phyloP scores from a whole-genome alignment of 2,797 vertebrate species.

The Dipus sagitta region DNA sequence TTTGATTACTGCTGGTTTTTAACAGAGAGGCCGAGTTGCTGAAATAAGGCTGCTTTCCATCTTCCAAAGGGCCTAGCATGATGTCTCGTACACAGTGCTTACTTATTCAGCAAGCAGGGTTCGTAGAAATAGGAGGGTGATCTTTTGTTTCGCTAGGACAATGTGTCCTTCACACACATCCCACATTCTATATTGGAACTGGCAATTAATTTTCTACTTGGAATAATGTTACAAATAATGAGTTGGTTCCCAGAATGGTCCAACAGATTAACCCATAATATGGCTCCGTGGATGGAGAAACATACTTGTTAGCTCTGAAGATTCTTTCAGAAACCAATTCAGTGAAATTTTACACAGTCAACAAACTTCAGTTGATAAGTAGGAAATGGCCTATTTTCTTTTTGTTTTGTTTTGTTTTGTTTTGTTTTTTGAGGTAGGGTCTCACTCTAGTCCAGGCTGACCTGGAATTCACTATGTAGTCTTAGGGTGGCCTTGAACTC shows the following conservation, averaged over 20 bases:
- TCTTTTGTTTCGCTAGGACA: conserved; percentile 45
- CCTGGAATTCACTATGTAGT: no score
- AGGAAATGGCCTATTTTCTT: not conserved
- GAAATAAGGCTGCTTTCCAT: not conserved
- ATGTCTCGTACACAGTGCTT: not conserved
- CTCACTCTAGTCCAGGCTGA: no score
- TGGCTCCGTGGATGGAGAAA: not conserved
- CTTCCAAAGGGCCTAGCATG: not conserved
- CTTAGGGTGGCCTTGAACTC: no score
- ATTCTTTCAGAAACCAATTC: not conserved
- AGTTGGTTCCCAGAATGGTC: conserved; percentile 32
- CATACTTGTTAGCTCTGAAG: not conserved
- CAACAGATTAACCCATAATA: not conserved
- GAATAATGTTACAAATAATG: conserved; percentile 52
- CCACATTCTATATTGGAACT: conserved; percentile 20
- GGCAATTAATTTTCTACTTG: conserved; percentile 61
- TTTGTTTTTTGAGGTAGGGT: no score
- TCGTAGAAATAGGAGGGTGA: conserved; percentile 2
- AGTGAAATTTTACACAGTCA: not conserved
- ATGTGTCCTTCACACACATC: conserved; percentile 52
- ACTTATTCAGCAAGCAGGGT: not conserved
- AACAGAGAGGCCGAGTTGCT: not conserved
- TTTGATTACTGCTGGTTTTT: conserved; percentile 3
- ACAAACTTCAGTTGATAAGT: not conserved
- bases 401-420: no score